Percentiles rank a stretch among this genome's conserved stretches.
Conservation (phyloP, 1,140 invertebrate species). For the Trichomalopsis sarcophagae region DNA sequence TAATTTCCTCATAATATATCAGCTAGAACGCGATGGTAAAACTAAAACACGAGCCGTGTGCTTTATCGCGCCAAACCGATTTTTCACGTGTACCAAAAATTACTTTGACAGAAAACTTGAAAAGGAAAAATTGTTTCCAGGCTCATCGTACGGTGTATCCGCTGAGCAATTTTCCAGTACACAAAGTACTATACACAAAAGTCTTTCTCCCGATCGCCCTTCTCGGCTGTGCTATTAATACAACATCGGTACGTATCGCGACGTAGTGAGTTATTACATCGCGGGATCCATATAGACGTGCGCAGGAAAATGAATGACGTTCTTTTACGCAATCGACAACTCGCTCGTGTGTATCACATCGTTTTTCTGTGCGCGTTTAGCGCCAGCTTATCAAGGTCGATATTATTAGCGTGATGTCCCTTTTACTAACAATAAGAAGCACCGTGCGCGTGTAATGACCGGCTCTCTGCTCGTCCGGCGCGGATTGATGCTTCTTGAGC, state of each 20-base stretch:
- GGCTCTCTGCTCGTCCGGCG: no score
- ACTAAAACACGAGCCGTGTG: no score
- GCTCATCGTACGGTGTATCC: no score
- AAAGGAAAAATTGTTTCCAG: no score
- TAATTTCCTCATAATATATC: no score
- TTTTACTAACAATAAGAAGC: constrained; percentile 14
- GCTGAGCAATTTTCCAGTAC: no score
- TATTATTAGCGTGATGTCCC: constrained; percentile 23
- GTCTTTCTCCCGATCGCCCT: no score
- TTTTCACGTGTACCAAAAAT: no score
- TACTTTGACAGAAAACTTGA: no score
- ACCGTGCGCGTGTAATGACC: neutral
- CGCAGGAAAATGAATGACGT: constrained; percentile 29
- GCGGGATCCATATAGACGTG: neutral
- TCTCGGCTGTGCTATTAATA: constrained; percentile 1
- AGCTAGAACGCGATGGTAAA: no score
- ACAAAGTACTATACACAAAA: no score
- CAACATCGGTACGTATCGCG: neutral
- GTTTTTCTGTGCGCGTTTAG: neutral
- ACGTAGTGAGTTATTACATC: neutral
- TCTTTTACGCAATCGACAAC: constrained; percentile 26
- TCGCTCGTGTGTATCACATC: neutral
- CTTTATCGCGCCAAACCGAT: no score
- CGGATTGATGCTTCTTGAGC: neutral
- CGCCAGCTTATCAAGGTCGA: constrained; percentile 37